phyloP scores from a whole-genome alignment of 1,140 invertebrate genomes.

The Neodiprion pinetum region DNA sequence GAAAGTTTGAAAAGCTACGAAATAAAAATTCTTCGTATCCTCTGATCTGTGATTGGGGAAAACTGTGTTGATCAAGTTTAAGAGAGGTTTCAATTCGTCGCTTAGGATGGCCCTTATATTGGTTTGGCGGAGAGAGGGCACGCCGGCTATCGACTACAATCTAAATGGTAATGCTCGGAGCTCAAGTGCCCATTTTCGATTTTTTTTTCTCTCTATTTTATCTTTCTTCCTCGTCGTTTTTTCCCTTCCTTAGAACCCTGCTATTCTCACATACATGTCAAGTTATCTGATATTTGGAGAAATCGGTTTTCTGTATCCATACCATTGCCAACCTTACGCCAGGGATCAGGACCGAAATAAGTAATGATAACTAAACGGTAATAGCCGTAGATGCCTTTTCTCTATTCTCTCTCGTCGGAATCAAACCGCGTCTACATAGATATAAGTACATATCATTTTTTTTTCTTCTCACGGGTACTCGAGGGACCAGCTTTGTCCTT shows the following conservation, averaged over 20 bases:
- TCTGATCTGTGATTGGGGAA: too few species aligned
- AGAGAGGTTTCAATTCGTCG: background rate
- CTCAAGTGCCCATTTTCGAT: background rate
- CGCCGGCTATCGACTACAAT: background rate
- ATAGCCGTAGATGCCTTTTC: background rate
- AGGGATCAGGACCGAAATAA: background rate
- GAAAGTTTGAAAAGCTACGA: too few species aligned
- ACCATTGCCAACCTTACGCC: background rate
- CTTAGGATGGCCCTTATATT: slow-evolving; percentile 1
- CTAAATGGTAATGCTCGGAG: background rate
- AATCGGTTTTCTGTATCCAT: background rate
- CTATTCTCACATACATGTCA: background rate
- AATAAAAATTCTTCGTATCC: too few species aligned
- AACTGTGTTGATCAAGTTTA: background rate
- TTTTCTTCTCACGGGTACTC: background rate
- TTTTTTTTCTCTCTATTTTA: background rate
- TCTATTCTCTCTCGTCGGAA: background rate
- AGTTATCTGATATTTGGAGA: slow-evolving; percentile 3
- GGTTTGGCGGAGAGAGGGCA: slow-evolving; percentile 3
- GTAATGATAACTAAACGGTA: slow-evolving; percentile 3
- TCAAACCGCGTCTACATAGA: background rate
- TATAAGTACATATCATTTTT: too few species aligned
- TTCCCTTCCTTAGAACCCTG: background rate
- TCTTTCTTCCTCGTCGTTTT: too few species aligned
- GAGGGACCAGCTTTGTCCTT: background rate